Percentiles rank a stretch among this genome's conserved stretches.
phyloP scores from a whole-genome alignment of 2,797 vertebrate genomes.

The Falco peregrinus region DNA sequence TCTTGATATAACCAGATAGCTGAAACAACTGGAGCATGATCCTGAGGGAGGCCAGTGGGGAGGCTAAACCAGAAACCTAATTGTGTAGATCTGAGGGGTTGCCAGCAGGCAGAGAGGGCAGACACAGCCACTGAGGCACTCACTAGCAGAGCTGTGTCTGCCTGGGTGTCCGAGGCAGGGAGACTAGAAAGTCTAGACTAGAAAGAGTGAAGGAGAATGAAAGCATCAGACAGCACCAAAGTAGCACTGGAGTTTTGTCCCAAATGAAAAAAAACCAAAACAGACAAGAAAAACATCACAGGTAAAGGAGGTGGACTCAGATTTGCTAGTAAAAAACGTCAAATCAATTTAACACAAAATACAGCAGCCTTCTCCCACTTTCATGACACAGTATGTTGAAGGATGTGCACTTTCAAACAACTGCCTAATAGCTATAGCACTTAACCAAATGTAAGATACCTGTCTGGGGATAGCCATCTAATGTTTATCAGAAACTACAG shows the following conservation, averaged over 20 bases:
- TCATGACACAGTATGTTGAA: not conserved
- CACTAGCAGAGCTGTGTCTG: not conserved
- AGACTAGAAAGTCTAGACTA: not conserved
- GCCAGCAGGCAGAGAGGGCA: not conserved
- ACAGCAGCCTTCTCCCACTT: not conserved
- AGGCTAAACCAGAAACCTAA: not conserved
- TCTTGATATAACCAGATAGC: not conserved
- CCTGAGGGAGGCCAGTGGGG: not conserved
- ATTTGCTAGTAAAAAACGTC: not conserved
- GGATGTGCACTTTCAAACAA: not conserved
- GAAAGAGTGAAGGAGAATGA: not conserved
- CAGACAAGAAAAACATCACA: not conserved
- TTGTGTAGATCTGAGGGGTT: not conserved
- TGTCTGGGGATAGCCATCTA: not conserved
- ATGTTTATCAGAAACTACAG: not conserved
- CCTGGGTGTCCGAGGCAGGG: not conserved
- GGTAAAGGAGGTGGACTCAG: not conserved
- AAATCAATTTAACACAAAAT: not conserved
- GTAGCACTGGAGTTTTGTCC: not conserved
- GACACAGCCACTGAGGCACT: not conserved
- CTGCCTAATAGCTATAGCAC: not conserved
- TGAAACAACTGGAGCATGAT: not conserved
- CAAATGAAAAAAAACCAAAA: not conserved
- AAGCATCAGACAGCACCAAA: not conserved
- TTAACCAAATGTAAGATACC: not conserved